Evolutionary conservation across 2,113 vertebrate species (phyloP), one percentile per base, ranked within the genome.

Genomic region (Indicator maculatus): DNA sequence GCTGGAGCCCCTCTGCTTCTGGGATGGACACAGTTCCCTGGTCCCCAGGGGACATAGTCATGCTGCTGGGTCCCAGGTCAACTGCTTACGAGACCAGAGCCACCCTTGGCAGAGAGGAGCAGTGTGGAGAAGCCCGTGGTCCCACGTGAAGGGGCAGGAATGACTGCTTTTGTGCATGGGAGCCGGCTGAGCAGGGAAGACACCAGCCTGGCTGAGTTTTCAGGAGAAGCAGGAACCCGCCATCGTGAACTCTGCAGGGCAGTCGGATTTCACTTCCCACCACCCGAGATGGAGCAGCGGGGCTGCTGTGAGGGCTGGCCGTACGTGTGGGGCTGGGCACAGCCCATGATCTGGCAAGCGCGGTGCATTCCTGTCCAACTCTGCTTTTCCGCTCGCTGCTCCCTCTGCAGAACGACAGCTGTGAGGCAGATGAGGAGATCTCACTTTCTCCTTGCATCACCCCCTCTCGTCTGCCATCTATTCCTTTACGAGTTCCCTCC

Each of bases 271-370:
- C 0, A 0, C 26, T 50, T 67, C 38, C 41, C 18, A 3, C 23
- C 1, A 0, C 2, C 16, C 0, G 0, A 52, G 36, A 36, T 6
- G 0, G 10, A 76, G 86, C 52, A 31, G 83, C 0, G 3, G 21
- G 56, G 50, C 69, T 70, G 75, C 28, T 56, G 53, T 0, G 4
- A 17, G 47, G 41, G 56, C 69, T 27, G 83, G 16, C 86, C 31
- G 1, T 1, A 9, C 7, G 10, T 27, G 55, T 2, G 12, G 39
- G 60, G 39, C 74, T 52, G 70, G 78, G 50, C 12, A 6, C 72
- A 80, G 83, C 44, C 53, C 2, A 4, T 1, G 2, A 6, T 63
- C n/a, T 93, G 94, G 91, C 15, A 1, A 84, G 63, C 4, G 1
- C 0, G 1, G 13, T 23, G 69, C 84, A 16, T 96, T 95, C 91